Percentiles rank a stretch among this genome's conserved stretches.
These are phyloP conservation scores for Mellilla xanthometata DNA, from an alignment of 2,888 invertebrate genomes.

Conservation along the genomic window DNA sequence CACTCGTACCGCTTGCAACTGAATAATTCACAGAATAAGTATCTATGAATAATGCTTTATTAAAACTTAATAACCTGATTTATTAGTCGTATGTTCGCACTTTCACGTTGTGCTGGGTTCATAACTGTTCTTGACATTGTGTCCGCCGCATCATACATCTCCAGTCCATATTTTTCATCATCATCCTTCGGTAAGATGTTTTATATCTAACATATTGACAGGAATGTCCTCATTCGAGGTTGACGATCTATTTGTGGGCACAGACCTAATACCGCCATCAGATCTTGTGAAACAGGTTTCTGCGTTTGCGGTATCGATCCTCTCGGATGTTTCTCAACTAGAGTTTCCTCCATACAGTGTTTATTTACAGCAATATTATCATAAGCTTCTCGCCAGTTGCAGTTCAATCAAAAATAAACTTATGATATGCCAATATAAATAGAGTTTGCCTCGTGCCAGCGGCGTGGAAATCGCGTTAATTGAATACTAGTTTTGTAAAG, in stretches of 20 bases:
- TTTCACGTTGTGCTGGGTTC: background rate
- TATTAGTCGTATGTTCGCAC: too few species aligned
- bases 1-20: background rate
- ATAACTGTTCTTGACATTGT: background rate
- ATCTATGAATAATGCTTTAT: too few species aligned
- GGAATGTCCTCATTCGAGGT: conserved; percentile 4
- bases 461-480: conserved; percentile 2
- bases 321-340: conserved; percentile 16
- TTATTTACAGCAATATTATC: conserved; percentile 4
- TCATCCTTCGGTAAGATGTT: background rate
- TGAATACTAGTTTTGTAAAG: conserved; percentile 19
- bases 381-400: conserved; percentile 1
- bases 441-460: too few species aligned
- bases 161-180: background rate
- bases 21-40: conserved; percentile 6
- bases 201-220: background rate
- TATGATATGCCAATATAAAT: too few species aligned
- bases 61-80: too few species aligned
- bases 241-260: conserved; percentile 3
- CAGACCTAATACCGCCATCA: conserved; percentile 6
- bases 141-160: too few species aligned
- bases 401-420: too few species aligned
- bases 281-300: conserved; percentile 26
- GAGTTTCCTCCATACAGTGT: conserved; percentile 10
- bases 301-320: conserved; percentile 12